Evolutionary conservation across 2,113 vertebrate species (phyloP), one percentile per base, ranked within the genome.

Genomic region (Cryptomyrus ogoouensis): DNA sequence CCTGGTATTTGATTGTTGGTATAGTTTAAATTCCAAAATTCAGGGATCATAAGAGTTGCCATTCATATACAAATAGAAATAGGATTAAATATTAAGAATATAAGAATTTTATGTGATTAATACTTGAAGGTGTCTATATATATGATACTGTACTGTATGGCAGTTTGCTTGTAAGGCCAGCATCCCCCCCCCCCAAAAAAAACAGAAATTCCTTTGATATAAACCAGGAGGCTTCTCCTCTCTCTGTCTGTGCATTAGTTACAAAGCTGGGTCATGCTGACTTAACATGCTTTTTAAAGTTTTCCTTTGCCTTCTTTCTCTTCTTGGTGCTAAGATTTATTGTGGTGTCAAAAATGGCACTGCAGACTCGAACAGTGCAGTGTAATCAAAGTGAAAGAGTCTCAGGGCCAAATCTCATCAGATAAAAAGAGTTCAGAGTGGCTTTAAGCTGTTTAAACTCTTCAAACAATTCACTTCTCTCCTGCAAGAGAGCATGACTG

Each of bases 231-330:
- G 74, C 8, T 50, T 88, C 58, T 66, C 21, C 24, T 88, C 24
- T 52, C 62, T 74, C 46, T 70, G 47, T 9, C 31, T 74, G 27
- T 88, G 44, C 44, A 44, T 74, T 50, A 19, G 5, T 53, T 39
- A 84, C 27, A 70, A 90, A 70, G 13, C 58, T 90, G 89, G 89
- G 83, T 90, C 89, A 90, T 31, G 15, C 53, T 50, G 84, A 27
- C 83, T 90, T 74, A 84, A 87, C 39, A 21, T 47, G 46, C 42
- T 86, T n/a, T 88, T 49, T 62, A 44, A 70, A 50, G 83, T 15
- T 90, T 35, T 70, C 31, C 53, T 86, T 85, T 70, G 62, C 42
- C 4, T 87, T 46, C 84, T 39, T 44, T 27, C n/a, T 70, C 42
- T 74, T 70, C 31, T 10, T 27, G 13, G 44, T 84, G 83, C 42